Evolutionary conservation across 1,140 invertebrate genomes (phyloP), one percentile per base, ranked within the genome.

Genomic region (Papilio glaucus): DNA sequence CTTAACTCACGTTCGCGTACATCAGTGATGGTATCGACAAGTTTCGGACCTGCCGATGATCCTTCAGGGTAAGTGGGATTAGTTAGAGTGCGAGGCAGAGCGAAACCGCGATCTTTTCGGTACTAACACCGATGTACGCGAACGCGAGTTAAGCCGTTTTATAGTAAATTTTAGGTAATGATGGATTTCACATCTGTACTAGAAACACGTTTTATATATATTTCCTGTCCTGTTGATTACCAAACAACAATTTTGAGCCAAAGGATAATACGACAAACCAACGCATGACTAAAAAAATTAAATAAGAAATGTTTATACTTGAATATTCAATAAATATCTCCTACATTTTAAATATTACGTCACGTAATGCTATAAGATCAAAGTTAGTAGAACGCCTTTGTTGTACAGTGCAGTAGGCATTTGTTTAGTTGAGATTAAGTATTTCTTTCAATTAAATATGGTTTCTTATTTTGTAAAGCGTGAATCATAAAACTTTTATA

Each of bases 401-500:
- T 57, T 57, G 18, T 53, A 49, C 10, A 49, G 7, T 49, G 45
- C 45, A 49, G 15, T 49, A 49, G 18, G 15, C 18, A 49, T 49
- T 49, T 49, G 18, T 49, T 49, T 49, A 7, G 10, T 18, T 18
- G 15, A 21, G 45, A 49, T 18, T 21, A n/a, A n/a, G n/a, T 37
- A 38, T 18, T 21, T 10, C 10, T 37, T 68, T 45, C 18, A 68
- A 68, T 68, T 42, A 68, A 68, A 68, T 24, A 45, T 15, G 39
- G 13, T 68, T 26, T 53, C 15, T 33, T 53, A 33, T 33, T 33
- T n/a, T 33, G 6, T 33, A 6, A 33, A 33, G 2, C 29, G 42
- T 38, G 33, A 33, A 10, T 33, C 67, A 49, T 69, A 18, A 29
- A 69, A 69, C 65, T n/a, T n/a, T n/a, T n/a, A n/a, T n/a, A n/a